Conservation (phyloP, 2,888 invertebrate genomes). For the Drosophila hamatofila region DNA sequence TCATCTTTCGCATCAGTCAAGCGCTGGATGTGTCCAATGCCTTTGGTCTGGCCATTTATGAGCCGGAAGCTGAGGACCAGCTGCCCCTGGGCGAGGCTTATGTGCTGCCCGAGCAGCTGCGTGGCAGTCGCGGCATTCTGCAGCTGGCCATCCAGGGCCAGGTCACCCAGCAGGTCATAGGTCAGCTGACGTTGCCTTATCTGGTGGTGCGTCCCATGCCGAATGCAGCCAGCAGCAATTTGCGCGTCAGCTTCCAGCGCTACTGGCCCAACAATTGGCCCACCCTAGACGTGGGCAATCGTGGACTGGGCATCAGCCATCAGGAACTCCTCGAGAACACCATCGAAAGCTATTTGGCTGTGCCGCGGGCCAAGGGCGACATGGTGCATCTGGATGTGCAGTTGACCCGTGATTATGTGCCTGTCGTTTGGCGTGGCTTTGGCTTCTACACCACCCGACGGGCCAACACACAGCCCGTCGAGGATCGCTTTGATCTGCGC, state of each 20-base stretch:
- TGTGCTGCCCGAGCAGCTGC: slow-evolving; percentile 92
- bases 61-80: slow-evolving; percentile 21
- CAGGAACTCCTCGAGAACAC: slow-evolving; percentile 93
- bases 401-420: slow-evolving; percentile 96
- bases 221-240: slow-evolving; percentile 87
- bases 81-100: slow-evolving; percentile 91
- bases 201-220: slow-evolving; percentile 84
- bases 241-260: slow-evolving; percentile 92
- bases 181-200: slow-evolving; percentile 89
- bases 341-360: slow-evolving; percentile 95
- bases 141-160: slow-evolving; percentile 89
- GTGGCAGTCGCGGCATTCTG: slow-evolving; percentile 89
- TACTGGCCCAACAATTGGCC: slow-evolving; percentile 95
- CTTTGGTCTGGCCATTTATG: slow-evolving; percentile 66
- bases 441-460: slow-evolving; percentile 87
- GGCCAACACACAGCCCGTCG: slow-evolving; percentile 87
- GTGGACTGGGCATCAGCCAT: slow-evolving; percentile 94
- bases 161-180: slow-evolving; percentile 90
- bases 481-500: slow-evolving; percentile 91
- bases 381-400: slow-evolving; percentile 99
- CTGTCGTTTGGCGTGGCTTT: slow-evolving; percentile 98
- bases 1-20: slow-evolving; percentile 76
- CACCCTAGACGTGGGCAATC: slow-evolving; percentile 96
- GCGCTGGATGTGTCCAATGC: slow-evolving; percentile 57
- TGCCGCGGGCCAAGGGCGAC: slow-evolving; percentile 96